Evolutionary conservation across 2,888 invertebrate species (phyloP).

Genomic region (Augochlorella aurata): DNA sequence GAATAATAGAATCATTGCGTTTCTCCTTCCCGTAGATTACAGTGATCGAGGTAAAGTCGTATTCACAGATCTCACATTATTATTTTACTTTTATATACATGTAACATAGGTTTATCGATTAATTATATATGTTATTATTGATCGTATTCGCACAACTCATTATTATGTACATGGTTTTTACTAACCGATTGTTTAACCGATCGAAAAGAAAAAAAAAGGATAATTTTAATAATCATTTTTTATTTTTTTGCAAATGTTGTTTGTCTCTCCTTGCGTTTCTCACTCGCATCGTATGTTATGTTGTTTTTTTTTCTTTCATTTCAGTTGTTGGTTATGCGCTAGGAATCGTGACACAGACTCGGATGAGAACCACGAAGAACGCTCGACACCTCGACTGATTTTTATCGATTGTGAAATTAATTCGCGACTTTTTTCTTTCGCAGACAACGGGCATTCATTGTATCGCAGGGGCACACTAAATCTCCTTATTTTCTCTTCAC

Average conservation of each 20-base stretch:
- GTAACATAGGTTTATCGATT: slow-evolving; percentile 67
- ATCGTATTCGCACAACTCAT: slow-evolving; percentile 72
- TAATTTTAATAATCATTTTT: slow-evolving; percentile 77
- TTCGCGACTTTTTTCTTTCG: neutral
- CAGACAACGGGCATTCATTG: neutral
- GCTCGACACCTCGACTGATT: neutral
- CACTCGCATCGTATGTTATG: slow-evolving; percentile 1
- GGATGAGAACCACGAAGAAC: neutral
- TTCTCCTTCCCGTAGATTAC: slow-evolving; percentile 42
- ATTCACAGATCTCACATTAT: slow-evolving; percentile 78
- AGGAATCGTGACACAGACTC: slow-evolving; percentile 8
- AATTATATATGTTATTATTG: slow-evolving; percentile 68
- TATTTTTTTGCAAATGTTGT: slow-evolving; percentile 71
- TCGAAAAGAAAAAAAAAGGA: slow-evolving; percentile 66
- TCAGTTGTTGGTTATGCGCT: slow-evolving; percentile 6
- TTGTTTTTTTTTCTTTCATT: neutral
- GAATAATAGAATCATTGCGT: slow-evolving; percentile 43
- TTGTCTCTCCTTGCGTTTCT: slow-evolving; percentile 67
- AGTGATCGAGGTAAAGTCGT: slow-evolving; percentile 75
- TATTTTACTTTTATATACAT: slow-evolving; percentile 62
- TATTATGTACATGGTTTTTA: slow-evolving; percentile 69
- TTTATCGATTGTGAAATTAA: neutral
- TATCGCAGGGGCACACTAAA: neutral
- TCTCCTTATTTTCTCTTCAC: neutral
- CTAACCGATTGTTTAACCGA: slow-evolving; percentile 73